Evolutionary conservation across 2,888 invertebrate species (phyloP), one percentile per base, ranked within the genome.

Genomic region (Apodemia mormo): DNA sequence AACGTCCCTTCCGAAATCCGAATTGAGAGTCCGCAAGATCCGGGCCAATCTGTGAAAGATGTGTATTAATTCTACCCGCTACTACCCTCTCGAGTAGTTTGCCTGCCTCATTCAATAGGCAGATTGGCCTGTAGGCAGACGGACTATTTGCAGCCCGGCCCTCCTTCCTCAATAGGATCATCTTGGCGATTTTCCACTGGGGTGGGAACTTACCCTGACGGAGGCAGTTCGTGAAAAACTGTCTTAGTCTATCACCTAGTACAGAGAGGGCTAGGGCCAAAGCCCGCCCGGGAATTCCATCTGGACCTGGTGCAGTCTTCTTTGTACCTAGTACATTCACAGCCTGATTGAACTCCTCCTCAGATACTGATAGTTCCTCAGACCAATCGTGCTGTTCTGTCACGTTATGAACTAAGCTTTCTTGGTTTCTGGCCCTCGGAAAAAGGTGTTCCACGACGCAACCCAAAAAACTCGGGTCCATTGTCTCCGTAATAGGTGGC

Each of bases 231-330:
- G 37, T 65, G 43, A 67, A 56, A 1, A 67, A n/a, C n/a, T 37
- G 22, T 40, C 56, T 7, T n/a, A 56, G 37, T 5, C 10, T 33
- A 2, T 67, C 56, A 1, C 56, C 40, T 2, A 67, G 37, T 1
- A 22, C 56, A 14, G 54, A 9, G 0, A 10, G 56, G 3, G 67
- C 43, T 14, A 72, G 2, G 14, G 66, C 65, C 70, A 68, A 71
- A 12, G 52, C 73, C 6, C 58, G 67, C 4, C 72, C 69, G 4
- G 74, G 70, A 29, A 74, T 67, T 10, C 72, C 68, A 45, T 74
- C 70, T 4, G 68, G 68, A 10, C 73, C 71, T 9, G 71, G 73
- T 1, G 72, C 70, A 29, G 70, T 72, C 9, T 73, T 74, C 12
- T 66, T 29, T 0, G 37, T 40, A n/a, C 10, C 49, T 14, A 74